Evolutionary conservation across 2,888 invertebrate species (phyloP).

Genomic region (Gortyna flavago): DNA sequence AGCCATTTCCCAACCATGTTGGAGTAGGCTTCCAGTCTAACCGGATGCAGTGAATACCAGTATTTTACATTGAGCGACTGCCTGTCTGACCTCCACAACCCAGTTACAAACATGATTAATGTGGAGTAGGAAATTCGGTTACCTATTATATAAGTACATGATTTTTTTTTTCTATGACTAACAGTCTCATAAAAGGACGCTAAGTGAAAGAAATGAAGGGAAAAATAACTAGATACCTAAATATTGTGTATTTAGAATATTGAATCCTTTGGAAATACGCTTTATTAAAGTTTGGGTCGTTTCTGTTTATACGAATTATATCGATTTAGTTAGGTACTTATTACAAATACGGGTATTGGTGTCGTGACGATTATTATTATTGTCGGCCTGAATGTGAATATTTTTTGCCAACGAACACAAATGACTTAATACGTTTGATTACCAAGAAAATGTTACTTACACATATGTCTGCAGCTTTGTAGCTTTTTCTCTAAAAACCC

Average conservation of each 20-base stretch:
- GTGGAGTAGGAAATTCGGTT: neutral
- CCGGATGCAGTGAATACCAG: neutral
- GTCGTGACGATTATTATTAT: conserved; percentile 59
- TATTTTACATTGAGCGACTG: neutral
- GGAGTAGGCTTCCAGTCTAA: neutral
- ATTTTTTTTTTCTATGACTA: neutral
- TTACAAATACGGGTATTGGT: conserved; percentile 59
- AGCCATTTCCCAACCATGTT: neutral
- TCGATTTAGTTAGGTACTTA: conserved; percentile 52
- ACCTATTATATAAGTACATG: too few species aligned
- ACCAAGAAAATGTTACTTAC: neutral
- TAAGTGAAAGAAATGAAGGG: conserved; percentile 2
- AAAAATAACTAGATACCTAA: conserved; percentile 46
- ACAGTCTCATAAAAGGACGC: neutral
- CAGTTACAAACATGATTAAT: neutral
- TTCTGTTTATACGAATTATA: conserved; percentile 74
- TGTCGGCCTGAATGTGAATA: conserved; percentile 37
- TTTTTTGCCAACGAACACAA: neutral
- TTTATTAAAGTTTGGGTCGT: conserved; percentile 72
- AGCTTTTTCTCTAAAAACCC: neutral
- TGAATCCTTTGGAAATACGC: conserved; percentile 77
- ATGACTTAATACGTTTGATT: neutral
- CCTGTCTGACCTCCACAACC: neutral
- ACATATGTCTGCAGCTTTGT: neutral
- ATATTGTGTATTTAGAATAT: conserved; percentile 64